phyloP scores from a whole-genome alignment of 2,888 invertebrate genomes.

The Meloe dianella region DNA sequence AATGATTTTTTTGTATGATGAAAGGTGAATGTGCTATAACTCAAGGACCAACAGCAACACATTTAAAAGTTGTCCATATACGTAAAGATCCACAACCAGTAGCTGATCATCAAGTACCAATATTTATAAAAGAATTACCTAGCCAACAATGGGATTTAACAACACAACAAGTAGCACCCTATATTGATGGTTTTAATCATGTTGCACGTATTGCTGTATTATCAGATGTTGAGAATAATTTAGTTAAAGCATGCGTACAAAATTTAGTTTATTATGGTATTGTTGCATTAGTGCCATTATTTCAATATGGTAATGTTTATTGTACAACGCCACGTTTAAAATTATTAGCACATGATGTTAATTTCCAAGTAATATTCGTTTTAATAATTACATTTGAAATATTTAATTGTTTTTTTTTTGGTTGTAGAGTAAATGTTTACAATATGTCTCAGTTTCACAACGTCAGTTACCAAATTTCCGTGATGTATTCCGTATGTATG shows the following conservation, averaged over 20 bases:
- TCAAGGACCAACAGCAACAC: slow-evolving; percentile 88
- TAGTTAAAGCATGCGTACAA: slow-evolving; percentile 93
- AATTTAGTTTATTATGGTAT: slow-evolving; percentile 84
- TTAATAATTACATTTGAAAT: not conserved
- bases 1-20: not conserved
- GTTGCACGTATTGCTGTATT: slow-evolving; percentile 87
- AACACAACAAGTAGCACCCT: slow-evolving; percentile 86
- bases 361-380: slow-evolving; percentile 53
- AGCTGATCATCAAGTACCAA: slow-evolving; percentile 89
- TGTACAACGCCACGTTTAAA: slow-evolving; percentile 66
- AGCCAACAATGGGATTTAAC: slow-evolving; percentile 88
- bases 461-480: slow-evolving; percentile 62
- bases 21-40: slow-evolving; percentile 57
- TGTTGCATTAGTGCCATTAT: slow-evolving; percentile 66
- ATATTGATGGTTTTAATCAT: slow-evolving; percentile 92
- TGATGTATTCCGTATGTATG: slow-evolving; percentile 69
- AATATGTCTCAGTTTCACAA: slow-evolving; percentile 53
- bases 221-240: slow-evolving; percentile 90
- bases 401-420: slow-evolving; percentile 20
- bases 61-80: slow-evolving; percentile 85
- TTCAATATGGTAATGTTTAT: slow-evolving; percentile 73
- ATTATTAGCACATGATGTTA: slow-evolving; percentile 60
- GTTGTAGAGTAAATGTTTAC: slow-evolving; percentile 57
- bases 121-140: slow-evolving; percentile 64
- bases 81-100: slow-evolving; percentile 83